Percentiles rank a stretch among this genome's conserved stretches.
Conservation (phyloP, 2,888 invertebrate species). For the Nemapogon koenigi region DNA sequence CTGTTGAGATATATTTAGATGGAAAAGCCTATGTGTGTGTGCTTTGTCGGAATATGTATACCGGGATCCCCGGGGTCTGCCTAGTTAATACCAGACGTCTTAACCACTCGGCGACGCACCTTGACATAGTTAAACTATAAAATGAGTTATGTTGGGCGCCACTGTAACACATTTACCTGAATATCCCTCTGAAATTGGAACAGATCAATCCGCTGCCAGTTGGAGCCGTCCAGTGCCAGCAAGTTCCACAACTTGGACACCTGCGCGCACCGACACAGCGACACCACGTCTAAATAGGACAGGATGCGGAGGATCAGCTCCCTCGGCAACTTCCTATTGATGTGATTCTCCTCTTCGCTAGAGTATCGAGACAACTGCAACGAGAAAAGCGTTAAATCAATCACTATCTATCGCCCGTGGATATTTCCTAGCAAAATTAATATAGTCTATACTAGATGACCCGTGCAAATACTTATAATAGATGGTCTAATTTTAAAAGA, state of each 20-base stretch:
- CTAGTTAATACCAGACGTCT: background rate
- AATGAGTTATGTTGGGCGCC: background rate
- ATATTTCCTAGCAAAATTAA: too few relatives aligned
- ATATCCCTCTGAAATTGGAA: slow-evolving; percentile 99
- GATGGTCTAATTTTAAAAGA: too few relatives aligned
- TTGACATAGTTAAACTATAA: too few relatives aligned
- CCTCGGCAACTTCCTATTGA: slow-evolving; percentile 95
- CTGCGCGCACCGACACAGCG: slow-evolving; percentile 95
- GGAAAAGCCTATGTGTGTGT: too few relatives aligned
- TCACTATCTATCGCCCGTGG: too few relatives aligned
- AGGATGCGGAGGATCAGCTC: slow-evolving; percentile 93
- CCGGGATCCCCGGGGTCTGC: too few relatives aligned
- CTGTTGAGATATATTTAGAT: too few relatives aligned
- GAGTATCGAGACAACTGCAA: slow-evolving; percentile 75
- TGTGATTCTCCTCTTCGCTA: slow-evolving; percentile 83
- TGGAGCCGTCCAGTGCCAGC: slow-evolving; percentile 96
- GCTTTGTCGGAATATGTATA: too few relatives aligned
- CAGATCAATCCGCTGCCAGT: slow-evolving; percentile 98
- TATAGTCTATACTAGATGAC: too few relatives aligned
- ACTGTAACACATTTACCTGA: slow-evolving; percentile 80
- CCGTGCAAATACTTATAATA: too few relatives aligned
- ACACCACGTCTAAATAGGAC: slow-evolving; percentile 95
- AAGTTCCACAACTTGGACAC: slow-evolving; percentile 94
- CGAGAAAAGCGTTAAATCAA: slow-evolving; percentile 10
- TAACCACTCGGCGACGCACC: background rate